Evolutionary conservation across 2,888 invertebrate genomes (phyloP).

Genomic region (Drosophila planitibia): DNA sequence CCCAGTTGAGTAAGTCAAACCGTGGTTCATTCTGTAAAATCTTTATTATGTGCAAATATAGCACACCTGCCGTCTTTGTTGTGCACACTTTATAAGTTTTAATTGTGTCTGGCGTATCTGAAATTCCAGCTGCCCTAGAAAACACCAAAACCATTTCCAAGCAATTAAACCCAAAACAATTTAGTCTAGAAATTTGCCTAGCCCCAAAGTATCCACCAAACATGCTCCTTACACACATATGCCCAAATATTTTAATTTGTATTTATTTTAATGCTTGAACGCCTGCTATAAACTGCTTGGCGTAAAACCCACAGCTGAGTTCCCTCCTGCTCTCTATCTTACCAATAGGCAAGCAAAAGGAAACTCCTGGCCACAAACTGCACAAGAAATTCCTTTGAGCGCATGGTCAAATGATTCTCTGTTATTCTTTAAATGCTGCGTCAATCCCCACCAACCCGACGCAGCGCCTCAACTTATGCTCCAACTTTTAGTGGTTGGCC

Average conservation of each 20-base stretch:
- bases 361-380: slow-evolving; percentile 36
- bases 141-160: slow-evolving; percentile 63
- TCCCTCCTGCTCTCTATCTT: slow-evolving; percentile 1
- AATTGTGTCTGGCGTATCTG: slow-evolving; percentile 36
- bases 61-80: slow-evolving; percentile 28
- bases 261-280: slow-evolving; percentile 79
- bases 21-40: neutral
- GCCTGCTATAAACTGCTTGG: slow-evolving; percentile 47
- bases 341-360: slow-evolving; percentile 21
- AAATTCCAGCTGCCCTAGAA: slow-evolving; percentile 23
- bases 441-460: neutral
- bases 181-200: slow-evolving; percentile 56
- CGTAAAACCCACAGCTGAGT: slow-evolving; percentile 52
- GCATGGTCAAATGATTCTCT: slow-evolving; percentile 76
- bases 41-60: slow-evolving; percentile 7
- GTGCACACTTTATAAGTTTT: slow-evolving; percentile 35
- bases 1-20: neutral
- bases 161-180: slow-evolving; percentile 75
- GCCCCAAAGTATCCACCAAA: slow-evolving; percentile 3
- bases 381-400: slow-evolving; percentile 70
- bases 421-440: slow-evolving; percentile 71
- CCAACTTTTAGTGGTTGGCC: slow-evolving; percentile 68
- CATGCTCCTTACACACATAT: slow-evolving; percentile 6
- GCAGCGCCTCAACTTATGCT: slow-evolving; percentile 69
- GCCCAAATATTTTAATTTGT: slow-evolving; percentile 76